Base-by-base conservation (phyloP, 2,113 vertebrate genomes). In the Tretioscincus oriximinensis region DNA sequence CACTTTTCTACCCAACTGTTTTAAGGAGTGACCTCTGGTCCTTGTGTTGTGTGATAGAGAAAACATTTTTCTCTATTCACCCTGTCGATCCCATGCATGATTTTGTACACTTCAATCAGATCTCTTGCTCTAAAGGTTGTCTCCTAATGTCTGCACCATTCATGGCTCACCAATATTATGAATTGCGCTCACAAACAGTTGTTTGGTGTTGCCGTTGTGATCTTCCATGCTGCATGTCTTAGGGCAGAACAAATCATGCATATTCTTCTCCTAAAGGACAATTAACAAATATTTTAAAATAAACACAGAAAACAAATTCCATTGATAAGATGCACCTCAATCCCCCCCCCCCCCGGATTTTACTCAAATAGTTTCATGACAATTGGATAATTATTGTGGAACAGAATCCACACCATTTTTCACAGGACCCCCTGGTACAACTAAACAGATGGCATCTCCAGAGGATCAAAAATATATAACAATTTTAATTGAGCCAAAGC, bases 401-500 rank as follows among this genome's bases (percentile, higher is more conserved):
- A 88, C 84, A 84, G 85, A 88, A 90, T 83, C 87, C 88, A 73
- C 84, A 87, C 89, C 76, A 70, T 78, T 29, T 76, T 87, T 84
- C 77, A 76, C 76, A 90, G 84, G 86, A 88, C 84, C 83, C 83
- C 79, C 74, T 88, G 90, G 82, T 67, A 72, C 86, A 81, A 83
- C 86, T 90, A 92, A 92, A 90, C 89, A 93, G 85, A 88, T 76
- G 80, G 84, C 85, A 92, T 86, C 85, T 92, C 86, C 88, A 87
- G 51, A 85, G 83, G 92, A 87, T 84, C 82, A 92, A 79, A 87
- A 90, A 84, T 83, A 88, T 60, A 69, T 90, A 91, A 92, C 88
- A 89, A 92, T 90, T 92, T 92, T 92, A 92, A 91, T 84, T 91
- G 89, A 93, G 89, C 90, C 90, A 91, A 86, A 86, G 85, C 81